These are phyloP conservation scores for Oceanodroma leucorhoa DNA, from an alignment of 2,797 vertebrate genomes.

Conservation along the genomic window DNA sequence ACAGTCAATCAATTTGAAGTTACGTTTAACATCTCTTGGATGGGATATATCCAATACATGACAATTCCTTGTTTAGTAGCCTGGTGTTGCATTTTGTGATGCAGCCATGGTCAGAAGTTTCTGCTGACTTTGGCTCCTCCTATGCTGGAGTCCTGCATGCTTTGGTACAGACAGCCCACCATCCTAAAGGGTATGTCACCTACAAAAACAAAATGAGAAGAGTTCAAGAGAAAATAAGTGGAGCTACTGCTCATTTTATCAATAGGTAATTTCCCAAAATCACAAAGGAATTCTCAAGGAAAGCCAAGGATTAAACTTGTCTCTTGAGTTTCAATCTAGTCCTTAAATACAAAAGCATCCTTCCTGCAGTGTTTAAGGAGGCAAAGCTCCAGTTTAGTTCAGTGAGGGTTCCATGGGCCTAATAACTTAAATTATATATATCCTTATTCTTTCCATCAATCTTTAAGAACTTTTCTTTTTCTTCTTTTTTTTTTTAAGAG, in stretches of 20 bases:
- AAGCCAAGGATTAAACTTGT: neutral
- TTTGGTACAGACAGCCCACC: neutral
- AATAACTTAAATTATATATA: neutral
- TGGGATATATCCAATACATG: neutral
- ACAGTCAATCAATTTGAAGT: neutral
- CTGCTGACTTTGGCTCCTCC: neutral
- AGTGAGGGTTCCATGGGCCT: neutral
- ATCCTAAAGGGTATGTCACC: neutral
- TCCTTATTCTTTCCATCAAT: constrained; percentile 20
- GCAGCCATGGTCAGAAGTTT: neutral
- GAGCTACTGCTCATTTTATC: neutral
- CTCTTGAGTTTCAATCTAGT: neutral
- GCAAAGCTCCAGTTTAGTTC: neutral
- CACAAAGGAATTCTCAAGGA: neutral
- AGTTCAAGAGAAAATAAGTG: neutral
- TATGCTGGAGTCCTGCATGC: neutral
- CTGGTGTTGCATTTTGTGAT: neutral
- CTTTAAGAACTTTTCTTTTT: neutral
- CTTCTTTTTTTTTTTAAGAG: neutral
- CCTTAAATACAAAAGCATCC: constrained; percentile 18
- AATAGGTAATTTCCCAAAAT: neutral
- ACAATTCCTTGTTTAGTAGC: neutral
- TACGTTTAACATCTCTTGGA: neutral
- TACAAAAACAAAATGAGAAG: neutral
- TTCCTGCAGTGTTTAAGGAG: neutral